Base-by-base conservation (phyloP, 1,140 invertebrate species). In the Batillaria attramentaria region DNA sequence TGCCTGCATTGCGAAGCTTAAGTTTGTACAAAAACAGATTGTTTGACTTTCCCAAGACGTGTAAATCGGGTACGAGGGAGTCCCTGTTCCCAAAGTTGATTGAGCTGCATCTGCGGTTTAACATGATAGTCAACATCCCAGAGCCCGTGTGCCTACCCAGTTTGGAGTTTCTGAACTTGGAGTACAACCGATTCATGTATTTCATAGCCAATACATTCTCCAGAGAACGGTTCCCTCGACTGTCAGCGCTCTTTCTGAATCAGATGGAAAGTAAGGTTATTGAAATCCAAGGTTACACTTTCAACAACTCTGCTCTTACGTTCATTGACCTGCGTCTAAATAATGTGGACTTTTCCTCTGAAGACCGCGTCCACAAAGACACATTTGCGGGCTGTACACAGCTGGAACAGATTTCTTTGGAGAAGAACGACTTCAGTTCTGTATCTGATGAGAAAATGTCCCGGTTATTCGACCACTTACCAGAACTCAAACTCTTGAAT, bases 201-300 rank as follows among this genome's bases (percentile, higher is more conserved):
- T 73, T 73, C 54, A 33, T 18, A 42, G 57, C 37, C 18, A 73
- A 73, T 33, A 73, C 33, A 24, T 73, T 73, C 33, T 50, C 46
- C 4, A n/a, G 33, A 6, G 41, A 28, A 10, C n/a, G 72, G 8
- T 73, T 73, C 37, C 72, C 72, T 20, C 10, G 20, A 20, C 72
- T 73, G 4, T 3, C 33, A 24, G 24, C 54, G 1, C 46, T 73
- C 39, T 10, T 18, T 2, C 20, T 73, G 41, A 39, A 20, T 57
- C 72, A 73, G 57, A 73, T 73, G 72, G 16, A 46, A 35, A 33
- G 6, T 4, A 73, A 73, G 37, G 57, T 73, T 24, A 10, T 28
- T n/a, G 31, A 57, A 24, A 54, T 73, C 16, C 31, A 73, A 60
- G 54, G 33, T 5, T 73, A 37, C 50, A 35, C 72, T 20, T 73